phyloP scores from a whole-genome alignment of 53 echinoderm and acorn worm species.

The Luidia sarsii region DNA sequence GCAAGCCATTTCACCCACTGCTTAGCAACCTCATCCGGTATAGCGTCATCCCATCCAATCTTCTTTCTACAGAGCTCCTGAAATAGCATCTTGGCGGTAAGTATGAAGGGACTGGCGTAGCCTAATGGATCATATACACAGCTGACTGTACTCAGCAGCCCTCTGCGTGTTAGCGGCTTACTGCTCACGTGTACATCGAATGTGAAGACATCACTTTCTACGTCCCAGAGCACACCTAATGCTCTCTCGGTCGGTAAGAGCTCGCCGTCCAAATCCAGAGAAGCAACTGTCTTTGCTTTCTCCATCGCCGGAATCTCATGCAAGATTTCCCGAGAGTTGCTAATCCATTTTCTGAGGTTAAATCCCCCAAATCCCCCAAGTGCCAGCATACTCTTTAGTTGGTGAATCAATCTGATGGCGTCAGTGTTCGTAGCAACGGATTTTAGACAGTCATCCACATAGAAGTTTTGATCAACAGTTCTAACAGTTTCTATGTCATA shows the following conservation, averaged over 20 bases:
- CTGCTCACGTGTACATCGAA: constrained; percentile 53
- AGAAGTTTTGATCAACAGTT: constrained; percentile 49
- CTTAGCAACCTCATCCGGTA: background rate
- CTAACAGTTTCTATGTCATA: constrained; percentile 20
- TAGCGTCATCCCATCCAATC: constrained; percentile 34
- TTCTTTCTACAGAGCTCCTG: constrained; percentile 13
- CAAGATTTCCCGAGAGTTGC: constrained; percentile 15
- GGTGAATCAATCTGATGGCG: constrained; percentile 14
- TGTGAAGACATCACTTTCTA: constrained; percentile 41
- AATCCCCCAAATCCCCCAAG: constrained; percentile 13
- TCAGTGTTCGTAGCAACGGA: constrained; percentile 40
- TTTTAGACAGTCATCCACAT: constrained; percentile 69
- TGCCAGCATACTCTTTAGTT: background rate
- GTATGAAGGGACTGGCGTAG: constrained; percentile 15
- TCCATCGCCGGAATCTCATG: background rate
- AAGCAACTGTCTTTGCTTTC: background rate
- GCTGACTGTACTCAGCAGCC: constrained; percentile 49
- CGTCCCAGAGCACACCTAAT: constrained; percentile 63
- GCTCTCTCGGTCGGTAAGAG: constrained; percentile 63
- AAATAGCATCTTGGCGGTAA: constrained; percentile 28
- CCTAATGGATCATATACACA: constrained; percentile 32
- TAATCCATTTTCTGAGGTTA: constrained; percentile 13
- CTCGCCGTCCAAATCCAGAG: constrained; percentile 21
- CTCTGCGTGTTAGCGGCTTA: constrained; percentile 59
- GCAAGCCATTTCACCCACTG: constrained; percentile 50